Percentiles rank a stretch among this genome's conserved stretches.
Conservation (phyloP, 2,797 vertebrate genomes). For the Sebastes glaucus region DNA sequence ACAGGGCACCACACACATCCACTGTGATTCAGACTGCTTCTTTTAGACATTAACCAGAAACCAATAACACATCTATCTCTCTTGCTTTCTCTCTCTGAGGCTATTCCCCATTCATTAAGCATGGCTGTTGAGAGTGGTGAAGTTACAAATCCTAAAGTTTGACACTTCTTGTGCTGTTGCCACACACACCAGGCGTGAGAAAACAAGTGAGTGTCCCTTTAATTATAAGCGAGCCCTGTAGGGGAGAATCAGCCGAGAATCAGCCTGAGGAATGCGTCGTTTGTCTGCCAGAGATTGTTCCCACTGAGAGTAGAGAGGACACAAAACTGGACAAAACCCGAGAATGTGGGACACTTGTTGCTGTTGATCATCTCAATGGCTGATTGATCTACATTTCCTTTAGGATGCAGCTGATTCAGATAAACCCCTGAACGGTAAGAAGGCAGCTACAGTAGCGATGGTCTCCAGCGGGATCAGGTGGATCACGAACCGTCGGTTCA, state of each 20-base stretch:
- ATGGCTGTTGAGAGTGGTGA: background rate
- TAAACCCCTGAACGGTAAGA: slow-evolving; percentile 62
- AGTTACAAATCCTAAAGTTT: background rate
- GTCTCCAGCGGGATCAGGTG: slow-evolving; percentile 74
- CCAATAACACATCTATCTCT: slow-evolving; percentile 4
- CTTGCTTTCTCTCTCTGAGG: background rate
- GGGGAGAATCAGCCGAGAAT: slow-evolving; percentile 65
- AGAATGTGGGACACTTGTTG: slow-evolving; percentile 43
- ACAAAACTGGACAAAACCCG: slow-evolving; percentile 55
- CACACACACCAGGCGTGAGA: slow-evolving; percentile 8
- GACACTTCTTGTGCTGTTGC: background rate
- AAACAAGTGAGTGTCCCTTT: slow-evolving; percentile 81
- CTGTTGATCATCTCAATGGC: slow-evolving; percentile 9
- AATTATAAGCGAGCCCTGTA: slow-evolving; percentile 71
- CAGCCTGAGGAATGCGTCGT: slow-evolving; percentile 82
- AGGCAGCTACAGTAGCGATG: slow-evolving; percentile 19
- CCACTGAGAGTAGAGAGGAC: slow-evolving; percentile 57
- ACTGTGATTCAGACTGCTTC: slow-evolving; percentile 6
- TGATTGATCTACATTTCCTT: background rate
- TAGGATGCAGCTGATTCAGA: slow-evolving; percentile 7
- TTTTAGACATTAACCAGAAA: slow-evolving; percentile 52
- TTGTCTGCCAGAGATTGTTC: slow-evolving; percentile 79
- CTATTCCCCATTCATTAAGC: slow-evolving; percentile 5
- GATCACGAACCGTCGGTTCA: slow-evolving; percentile 71
- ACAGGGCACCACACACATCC: slow-evolving; percentile 19